Percentiles rank a stretch among this genome's conserved stretches.
Evolutionary conservation across 2,888 invertebrate species (phyloP).

Genomic region (Acrobasis suavella): DNA sequence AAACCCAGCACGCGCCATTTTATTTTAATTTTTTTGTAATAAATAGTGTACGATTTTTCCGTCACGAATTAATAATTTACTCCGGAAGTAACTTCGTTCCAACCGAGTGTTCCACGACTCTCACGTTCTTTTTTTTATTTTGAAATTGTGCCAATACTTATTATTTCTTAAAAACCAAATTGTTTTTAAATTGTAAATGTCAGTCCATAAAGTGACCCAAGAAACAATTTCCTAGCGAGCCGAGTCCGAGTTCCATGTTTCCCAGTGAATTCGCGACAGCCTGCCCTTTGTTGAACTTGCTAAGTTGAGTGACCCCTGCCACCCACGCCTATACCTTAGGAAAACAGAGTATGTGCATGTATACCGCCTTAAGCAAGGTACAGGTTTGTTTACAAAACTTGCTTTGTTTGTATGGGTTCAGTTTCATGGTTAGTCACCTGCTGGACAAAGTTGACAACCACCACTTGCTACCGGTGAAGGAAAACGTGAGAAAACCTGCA

Average conservation of each 20-base stretch:
- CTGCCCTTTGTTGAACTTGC: slow-evolving; percentile 47
- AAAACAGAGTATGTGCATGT: slow-evolving; percentile 20
- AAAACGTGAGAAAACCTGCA: too few species aligned
- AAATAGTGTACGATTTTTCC: too few species aligned
- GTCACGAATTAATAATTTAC: too few species aligned
- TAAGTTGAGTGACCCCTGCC: slow-evolving; percentile 54
- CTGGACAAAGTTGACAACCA: too few species aligned
- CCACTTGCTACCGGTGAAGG: too few species aligned
- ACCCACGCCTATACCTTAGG: slow-evolving; percentile 42
- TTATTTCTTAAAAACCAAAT: too few species aligned
- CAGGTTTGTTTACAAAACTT: slow-evolving; percentile 12
- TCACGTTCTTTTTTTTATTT: too few species aligned
- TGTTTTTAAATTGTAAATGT: not conserved
- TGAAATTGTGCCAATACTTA: too few species aligned
- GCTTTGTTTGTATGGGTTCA: slow-evolving; percentile 9
- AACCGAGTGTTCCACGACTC: too few species aligned
- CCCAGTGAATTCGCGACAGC: slow-evolving; percentile 39
- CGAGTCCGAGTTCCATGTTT: slow-evolving; percentile 14
- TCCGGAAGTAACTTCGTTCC: too few species aligned
- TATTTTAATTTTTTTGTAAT: too few species aligned
- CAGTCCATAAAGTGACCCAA: slow-evolving; percentile 10
- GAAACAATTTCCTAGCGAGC: slow-evolving; percentile 3
- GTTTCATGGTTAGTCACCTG: not conserved
- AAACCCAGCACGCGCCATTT: too few species aligned
- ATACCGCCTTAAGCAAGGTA: slow-evolving; percentile 7